Evolutionary conservation across 2,888 invertebrate genomes (phyloP), one percentile per base, ranked within the genome.

Genomic region (Melanotus villosus): DNA sequence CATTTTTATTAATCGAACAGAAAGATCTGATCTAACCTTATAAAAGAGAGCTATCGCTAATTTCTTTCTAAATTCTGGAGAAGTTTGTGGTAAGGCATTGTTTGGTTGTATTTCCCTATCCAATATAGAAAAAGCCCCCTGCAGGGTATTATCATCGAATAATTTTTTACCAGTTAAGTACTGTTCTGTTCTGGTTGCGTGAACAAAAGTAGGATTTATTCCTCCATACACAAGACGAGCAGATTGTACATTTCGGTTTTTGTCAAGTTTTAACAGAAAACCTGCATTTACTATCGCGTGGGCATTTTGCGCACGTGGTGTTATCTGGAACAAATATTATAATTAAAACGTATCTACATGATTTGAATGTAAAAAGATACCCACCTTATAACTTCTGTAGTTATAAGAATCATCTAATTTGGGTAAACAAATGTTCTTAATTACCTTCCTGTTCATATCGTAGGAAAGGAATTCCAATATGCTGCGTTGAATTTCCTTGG

Each of bases 41-140:
- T 95, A 96, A 79, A 96, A 91, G n/a, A 96, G 84, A 3, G 91
- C 88, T 65, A 92, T 86, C 0, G 95, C 92, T 6, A 96, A 84
- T 10, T 87, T 86, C 77, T 90, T 91, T 21, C 94, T 88, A 78
- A 91, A 95, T 34, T 85, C 85, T 0, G 92, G 90, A 0, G 90
- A 88, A 0, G 92, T 89, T 78, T 93, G 92, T 0, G 92, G 91
- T 0, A 90, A 86, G 12, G 87, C 82, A n/a, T 87, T 85, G 65
- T 90, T 90, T 0, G 94, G 91, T 0, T 86, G 79, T 0, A 96
- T 69, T 81, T 95, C 93, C 0, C 84, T 73, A 10, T 86, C 81
- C 57, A 91, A 78, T 1, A 80, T 6, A 81, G 34, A 78, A 56
- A 88, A 79, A 0, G 88, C 88, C 6, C 80, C 82, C 78, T 85